Percentiles rank a stretch among this genome's conserved stretches.
These are phyloP conservation scores for Watsonalla binaria DNA, from an alignment of 2,888 invertebrate species.

Conservation along the genomic window DNA sequence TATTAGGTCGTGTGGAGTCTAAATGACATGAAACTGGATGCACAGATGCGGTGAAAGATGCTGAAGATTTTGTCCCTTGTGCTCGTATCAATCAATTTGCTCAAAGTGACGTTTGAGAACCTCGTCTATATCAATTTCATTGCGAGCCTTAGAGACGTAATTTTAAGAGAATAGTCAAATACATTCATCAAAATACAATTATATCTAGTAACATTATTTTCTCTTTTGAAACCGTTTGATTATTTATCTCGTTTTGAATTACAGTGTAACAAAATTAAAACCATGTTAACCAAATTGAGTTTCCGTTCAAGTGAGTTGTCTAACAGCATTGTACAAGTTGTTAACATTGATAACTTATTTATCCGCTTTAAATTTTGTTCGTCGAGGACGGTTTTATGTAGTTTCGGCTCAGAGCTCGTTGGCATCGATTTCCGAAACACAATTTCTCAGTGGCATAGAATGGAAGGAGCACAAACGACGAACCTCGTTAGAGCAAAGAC, in stretches of 20 bases:
- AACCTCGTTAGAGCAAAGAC: conserved; percentile 68
- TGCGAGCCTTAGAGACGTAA: conserved; percentile 38
- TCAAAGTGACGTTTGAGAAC: conserved; percentile 40
- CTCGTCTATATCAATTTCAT: conserved; percentile 58
- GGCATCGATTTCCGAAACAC: conserved; percentile 50
- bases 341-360: background rate
- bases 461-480: conserved; percentile 60
- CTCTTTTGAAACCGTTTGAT: no score
- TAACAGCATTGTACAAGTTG: conserved; percentile 1
- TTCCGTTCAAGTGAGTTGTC: conserved; percentile 6
- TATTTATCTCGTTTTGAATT: no score
- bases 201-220: conserved; percentile 8
- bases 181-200: conserved; percentile 49
- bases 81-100: conserved; percentile 54
- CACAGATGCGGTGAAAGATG: conserved; percentile 15
- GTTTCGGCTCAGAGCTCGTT: conserved; percentile 17
- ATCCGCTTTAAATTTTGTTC: background rate
- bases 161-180: conserved; percentile 47
- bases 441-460: conserved; percentile 51
- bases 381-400: background rate
- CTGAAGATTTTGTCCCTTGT: conserved; percentile 27
- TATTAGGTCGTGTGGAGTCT: background rate
- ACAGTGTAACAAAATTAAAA: background rate
- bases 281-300: background rate
- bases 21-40: background rate